A percentile compares a stretch with the other conserved stretches of the same genome.
Evolutionary conservation across 2,113 vertebrate species (phyloP).

Genomic region (Perccottus glenii): DNA sequence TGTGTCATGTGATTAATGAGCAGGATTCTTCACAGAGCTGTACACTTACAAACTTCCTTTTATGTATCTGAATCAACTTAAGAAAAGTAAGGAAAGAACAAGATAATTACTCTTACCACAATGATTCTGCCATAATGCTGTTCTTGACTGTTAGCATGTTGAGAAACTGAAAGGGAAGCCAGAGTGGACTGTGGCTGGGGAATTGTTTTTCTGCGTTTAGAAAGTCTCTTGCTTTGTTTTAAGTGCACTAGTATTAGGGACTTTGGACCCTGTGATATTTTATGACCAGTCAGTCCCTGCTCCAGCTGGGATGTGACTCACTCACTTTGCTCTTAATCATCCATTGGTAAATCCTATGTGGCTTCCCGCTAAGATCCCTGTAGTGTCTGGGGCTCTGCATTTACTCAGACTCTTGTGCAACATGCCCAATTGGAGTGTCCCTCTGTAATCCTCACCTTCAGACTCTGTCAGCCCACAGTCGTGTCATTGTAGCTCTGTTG

Average conservation of each 20-base stretch:
- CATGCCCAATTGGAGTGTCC: conserved; percentile 14
- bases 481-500: background rate
- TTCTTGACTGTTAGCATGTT: conserved; percentile 3
- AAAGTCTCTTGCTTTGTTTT: conserved; percentile 6
- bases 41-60: conserved; percentile 8
- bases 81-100: background rate
- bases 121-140: background rate
- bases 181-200: background rate
- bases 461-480: conserved; percentile 13
- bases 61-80: conserved; percentile 21
- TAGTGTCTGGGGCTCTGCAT: background rate
- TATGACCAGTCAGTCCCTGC: conserved; percentile 28
- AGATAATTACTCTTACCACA: background rate
- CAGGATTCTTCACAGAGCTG: conserved; percentile 24
- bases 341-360: conserved; percentile 42
- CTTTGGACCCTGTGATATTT: conserved; percentile 26
- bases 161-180: background rate
- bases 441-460: conserved; percentile 16
- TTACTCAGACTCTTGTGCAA: conserved; percentile 17
- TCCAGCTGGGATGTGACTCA: conserved; percentile 56
- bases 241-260: conserved; percentile 10
- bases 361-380: conserved; percentile 11
- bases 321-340: conserved; percentile 48
- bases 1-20: conserved; percentile 47
- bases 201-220: conserved; percentile 24